A percentile compares a stretch with the other conserved stretches of the same genome.
These are phyloP conservation scores for Mantis religiosa DNA, from an alignment of 2,888 invertebrate species.

Conservation along the genomic window DNA sequence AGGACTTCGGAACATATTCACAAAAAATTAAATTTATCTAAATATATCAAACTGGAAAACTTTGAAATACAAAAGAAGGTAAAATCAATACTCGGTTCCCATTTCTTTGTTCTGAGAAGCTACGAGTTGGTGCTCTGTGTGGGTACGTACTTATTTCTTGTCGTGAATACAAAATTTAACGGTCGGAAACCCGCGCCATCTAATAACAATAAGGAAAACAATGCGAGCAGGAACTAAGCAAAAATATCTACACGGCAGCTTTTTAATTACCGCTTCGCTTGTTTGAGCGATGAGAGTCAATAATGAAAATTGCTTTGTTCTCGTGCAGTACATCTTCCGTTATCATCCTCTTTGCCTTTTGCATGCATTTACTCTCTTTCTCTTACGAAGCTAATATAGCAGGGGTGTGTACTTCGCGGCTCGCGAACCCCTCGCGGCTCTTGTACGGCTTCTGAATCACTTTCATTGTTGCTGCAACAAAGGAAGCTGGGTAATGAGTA, in stretches of 20 bases:
- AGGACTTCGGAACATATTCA: too few relatives aligned
- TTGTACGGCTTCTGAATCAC: too few relatives aligned
- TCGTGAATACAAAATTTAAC: background rate
- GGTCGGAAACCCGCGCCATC: background rate
- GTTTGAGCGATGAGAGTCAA: background rate
- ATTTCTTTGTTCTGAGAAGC: too few relatives aligned
- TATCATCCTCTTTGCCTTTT: background rate
- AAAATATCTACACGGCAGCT: background rate
- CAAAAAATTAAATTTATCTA: too few relatives aligned
- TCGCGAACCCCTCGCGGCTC: too few relatives aligned
- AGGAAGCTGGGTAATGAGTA: too few relatives aligned
- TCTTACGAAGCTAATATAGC: background rate
- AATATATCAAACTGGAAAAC: too few relatives aligned
- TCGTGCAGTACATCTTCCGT: background rate
- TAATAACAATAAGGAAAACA: background rate
- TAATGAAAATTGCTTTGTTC: background rate
- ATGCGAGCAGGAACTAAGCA: background rate
- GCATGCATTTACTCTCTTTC: background rate
- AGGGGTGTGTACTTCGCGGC: too few relatives aligned
- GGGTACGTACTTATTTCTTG: background rate
- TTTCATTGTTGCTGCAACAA: too few relatives aligned
- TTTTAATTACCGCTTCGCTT: background rate
- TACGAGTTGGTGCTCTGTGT: background rate
- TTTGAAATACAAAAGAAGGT: too few relatives aligned
- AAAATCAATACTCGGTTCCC: too few relatives aligned